These are phyloP conservation scores for Dusona sp. DNA, from an alignment of 2,888 invertebrate genomes.

Conservation along the genomic window DNA sequence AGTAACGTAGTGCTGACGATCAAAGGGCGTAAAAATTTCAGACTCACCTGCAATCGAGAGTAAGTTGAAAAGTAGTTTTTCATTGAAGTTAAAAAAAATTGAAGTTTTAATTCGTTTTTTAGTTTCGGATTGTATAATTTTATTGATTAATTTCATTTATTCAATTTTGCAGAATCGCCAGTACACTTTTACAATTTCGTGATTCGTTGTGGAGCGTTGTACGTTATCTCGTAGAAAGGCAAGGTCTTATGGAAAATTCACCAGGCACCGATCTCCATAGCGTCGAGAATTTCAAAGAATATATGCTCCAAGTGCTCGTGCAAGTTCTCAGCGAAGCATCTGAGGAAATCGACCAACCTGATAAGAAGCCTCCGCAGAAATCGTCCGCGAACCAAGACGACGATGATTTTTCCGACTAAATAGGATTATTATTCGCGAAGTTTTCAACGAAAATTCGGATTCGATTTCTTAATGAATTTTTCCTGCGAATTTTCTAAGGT, in stretches of 20 bases:
- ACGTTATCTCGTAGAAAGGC: slow-evolving; percentile 85
- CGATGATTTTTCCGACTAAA: not conserved
- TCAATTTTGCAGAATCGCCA: slow-evolving; percentile 85
- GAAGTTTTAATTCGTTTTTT: not conserved
- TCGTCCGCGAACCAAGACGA: not conserved
- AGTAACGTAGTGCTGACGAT: slow-evolving; percentile 81
- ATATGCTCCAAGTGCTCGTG: slow-evolving; percentile 75
- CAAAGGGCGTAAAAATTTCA: slow-evolving; percentile 79
- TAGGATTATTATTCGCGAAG: not conserved
- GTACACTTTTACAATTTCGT: slow-evolving; percentile 84
- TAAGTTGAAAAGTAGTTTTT: slow-evolving; percentile 76
- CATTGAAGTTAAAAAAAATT: not conserved
- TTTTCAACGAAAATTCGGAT: not conserved
- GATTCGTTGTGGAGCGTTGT: slow-evolving; percentile 86
- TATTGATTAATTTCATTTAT: not conserved
- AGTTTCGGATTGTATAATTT: not conserved
- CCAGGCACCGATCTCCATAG: slow-evolving; percentile 46
- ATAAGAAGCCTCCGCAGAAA: not conserved
- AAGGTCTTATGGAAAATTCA: slow-evolving; percentile 72
- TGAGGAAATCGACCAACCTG: slow-evolving; percentile 60
- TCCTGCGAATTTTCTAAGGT: not conserved
- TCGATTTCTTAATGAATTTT: not conserved
- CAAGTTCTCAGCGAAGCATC: slow-evolving; percentile 71
- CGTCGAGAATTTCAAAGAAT: slow-evolving; percentile 72
- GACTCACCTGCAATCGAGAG: slow-evolving; percentile 83